Conservation (phyloP, 1,140 invertebrate genomes). For the Lasioglossum baleicum region DNA sequence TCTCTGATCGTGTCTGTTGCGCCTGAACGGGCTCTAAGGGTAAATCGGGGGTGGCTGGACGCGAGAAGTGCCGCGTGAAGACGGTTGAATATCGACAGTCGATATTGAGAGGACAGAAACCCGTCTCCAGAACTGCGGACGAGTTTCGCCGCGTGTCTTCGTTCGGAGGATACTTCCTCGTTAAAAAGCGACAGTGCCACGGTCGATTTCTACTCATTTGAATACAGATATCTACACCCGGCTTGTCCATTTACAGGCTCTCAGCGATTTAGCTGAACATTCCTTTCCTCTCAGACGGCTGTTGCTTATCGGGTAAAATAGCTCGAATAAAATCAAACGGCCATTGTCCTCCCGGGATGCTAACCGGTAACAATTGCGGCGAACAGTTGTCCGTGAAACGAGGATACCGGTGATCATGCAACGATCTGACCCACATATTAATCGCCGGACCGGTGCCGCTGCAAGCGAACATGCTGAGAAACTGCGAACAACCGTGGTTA, state of each 20-base stretch:
- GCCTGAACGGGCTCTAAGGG: no score
- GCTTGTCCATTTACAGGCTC: background rate
- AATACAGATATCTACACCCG: constrained; percentile 2
- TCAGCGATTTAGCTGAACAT: background rate
- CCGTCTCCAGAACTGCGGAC: no score
- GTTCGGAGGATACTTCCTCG: background rate
- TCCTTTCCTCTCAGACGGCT: background rate
- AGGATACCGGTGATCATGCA: background rate
- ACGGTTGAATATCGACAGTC: constrained; percentile 20
- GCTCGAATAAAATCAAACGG: background rate
- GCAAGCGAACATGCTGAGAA: no score
- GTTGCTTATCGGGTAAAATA: constrained; percentile 11
- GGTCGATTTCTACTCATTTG: constrained; percentile 39
- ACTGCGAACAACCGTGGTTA: no score
- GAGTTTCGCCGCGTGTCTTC: no score
- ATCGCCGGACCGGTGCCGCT: background rate
- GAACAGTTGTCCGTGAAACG: background rate
- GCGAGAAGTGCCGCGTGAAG: background rate
- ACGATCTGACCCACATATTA: background rate
- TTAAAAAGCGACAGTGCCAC: constrained; percentile 19
- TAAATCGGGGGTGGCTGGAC: background rate
- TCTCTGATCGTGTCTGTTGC: no score
- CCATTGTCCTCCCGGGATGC: no score
- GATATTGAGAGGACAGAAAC: constrained; percentile 1
- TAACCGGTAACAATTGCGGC: background rate